Evolutionary conservation across 2,888 invertebrate species (phyloP), one percentile per base, ranked within the genome.

Genomic region (Trachelus stipa): DNA sequence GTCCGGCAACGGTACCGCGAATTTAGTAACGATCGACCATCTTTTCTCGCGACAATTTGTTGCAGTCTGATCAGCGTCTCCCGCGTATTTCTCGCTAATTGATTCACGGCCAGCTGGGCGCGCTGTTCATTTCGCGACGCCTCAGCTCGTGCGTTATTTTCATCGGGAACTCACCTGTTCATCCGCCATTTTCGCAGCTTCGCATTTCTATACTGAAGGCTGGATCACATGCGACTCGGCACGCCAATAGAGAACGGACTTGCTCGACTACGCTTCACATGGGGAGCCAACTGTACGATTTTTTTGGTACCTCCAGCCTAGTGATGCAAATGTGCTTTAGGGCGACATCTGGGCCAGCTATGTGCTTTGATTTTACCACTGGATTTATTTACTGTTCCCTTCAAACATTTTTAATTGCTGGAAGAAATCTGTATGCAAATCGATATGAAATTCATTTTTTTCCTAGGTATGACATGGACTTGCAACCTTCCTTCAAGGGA

Each of bases 141-240:
- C 84, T 81, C 81, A 79, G 82, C 83, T 83, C 76, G 81, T 83
- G 85, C 84, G 81, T 86, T 87, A 87, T 86, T 87, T 90, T 90
- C 87, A 89, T 90, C 89, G 87, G 85, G 84, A 93, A 92, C 94
- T 94, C 94, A 95, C 95, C 95, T 95, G 95, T 94, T 95, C 95
- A 92, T 95, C 95, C 94, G 95, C 95, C 95, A 95, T 95, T 94
- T 95, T 95, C 91, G 88, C 90, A 91, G 89, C 89, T 88, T 90
- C 89, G 91, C 92, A 92, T 92, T 92, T 90, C 90, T 77, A 82
- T 81, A 83, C 80, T 78, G 82, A 82, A 84, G 84, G 76, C 79
- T 77, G 76, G 81, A 82, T 79, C 80, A 79, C 81, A 81, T 76
- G 79, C 79, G 75, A 77, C 79, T 68, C 75, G n/a, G 69, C 76